Evolutionary conservation across 1,140 invertebrate genomes (phyloP), one percentile per base, ranked within the genome.

Genomic region (Ceratosolen solmsi): DNA sequence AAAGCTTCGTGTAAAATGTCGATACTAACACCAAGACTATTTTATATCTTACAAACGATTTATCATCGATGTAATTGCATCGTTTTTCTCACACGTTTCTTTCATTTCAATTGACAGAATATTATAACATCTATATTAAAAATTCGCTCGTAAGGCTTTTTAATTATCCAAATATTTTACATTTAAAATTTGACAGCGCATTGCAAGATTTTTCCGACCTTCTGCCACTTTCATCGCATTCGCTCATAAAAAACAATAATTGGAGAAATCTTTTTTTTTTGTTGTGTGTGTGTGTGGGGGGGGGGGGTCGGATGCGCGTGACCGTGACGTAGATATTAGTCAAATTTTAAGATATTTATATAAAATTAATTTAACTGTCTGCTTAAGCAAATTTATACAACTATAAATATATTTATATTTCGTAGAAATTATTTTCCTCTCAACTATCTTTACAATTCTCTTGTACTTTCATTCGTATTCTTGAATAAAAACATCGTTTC

Each of bases 131-230:
- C 36, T 70, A 79, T 4, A 54, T 38, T 56, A 46, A 56, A 56
- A 79, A 56, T 41, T 56, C 68, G 41, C 8, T 54, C 20, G 11
- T 17, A 33, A 36, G 77, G 15, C 65, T 71, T 54, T 25, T 36
- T 13, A 65, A 27, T 49, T 60, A 36, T 41, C 8, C 9, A 13
- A 38, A 13, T 54, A 22, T 71, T 70, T 54, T 38, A 56, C 33
- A 71, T 79, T 79, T 51, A 79, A 70, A 79, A 71, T 79, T 79
- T 79, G 49, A 71, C 49, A 79, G 30, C n/a, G 33, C 56, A 71
- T 25, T 79, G 36, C 49, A 79, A 79, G 46, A 20, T 51, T 54
- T 54, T 25, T 70, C 20, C 20, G 25, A 71, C 33, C 25, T 20
- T 25, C 11, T 13, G 41, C 17, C 8, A 20, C 51, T 70, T 15